phyloP scores from a whole-genome alignment of 2,113 vertebrate genomes.

The Mustelus asterias region DNA sequence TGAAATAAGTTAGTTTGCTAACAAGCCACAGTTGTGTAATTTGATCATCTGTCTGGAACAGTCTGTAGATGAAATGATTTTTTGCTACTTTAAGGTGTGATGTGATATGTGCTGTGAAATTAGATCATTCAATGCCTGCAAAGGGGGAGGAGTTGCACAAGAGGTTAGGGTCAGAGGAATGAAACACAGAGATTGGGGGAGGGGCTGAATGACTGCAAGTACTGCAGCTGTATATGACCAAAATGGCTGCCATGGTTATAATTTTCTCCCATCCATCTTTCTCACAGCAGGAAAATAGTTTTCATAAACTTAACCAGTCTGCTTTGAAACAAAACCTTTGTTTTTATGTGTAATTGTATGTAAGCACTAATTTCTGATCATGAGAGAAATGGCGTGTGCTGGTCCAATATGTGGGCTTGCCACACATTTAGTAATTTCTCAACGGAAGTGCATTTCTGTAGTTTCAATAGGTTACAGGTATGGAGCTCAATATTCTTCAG shows the following conservation, averaged over 20 bases:
- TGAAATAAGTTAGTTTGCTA: background rate
- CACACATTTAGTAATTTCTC: background rate
- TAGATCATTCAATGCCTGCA: background rate
- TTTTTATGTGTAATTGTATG: background rate
- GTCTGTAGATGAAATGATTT: background rate
- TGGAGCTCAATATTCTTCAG: background rate
- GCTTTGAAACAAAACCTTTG: background rate
- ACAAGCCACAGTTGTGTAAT: background rate
- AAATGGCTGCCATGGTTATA: background rate
- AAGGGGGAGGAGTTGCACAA: background rate
- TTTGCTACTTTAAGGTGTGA: background rate
- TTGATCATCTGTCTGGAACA: background rate
- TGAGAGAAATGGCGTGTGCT: background rate
- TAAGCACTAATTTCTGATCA: background rate
- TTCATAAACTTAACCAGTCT: background rate
- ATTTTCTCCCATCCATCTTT: background rate
- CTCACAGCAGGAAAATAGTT: background rate
- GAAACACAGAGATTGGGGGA: background rate
- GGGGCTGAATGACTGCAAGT: background rate
- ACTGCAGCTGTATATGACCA: background rate
- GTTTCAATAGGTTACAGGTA: background rate
- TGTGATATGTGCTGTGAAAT: too few species aligned
- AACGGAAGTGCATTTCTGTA: background rate
- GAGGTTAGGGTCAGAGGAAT: background rate
- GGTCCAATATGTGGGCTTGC: background rate